phyloP scores from a whole-genome alignment of 2,888 invertebrate genomes.

The Andrena bicolor region DNA sequence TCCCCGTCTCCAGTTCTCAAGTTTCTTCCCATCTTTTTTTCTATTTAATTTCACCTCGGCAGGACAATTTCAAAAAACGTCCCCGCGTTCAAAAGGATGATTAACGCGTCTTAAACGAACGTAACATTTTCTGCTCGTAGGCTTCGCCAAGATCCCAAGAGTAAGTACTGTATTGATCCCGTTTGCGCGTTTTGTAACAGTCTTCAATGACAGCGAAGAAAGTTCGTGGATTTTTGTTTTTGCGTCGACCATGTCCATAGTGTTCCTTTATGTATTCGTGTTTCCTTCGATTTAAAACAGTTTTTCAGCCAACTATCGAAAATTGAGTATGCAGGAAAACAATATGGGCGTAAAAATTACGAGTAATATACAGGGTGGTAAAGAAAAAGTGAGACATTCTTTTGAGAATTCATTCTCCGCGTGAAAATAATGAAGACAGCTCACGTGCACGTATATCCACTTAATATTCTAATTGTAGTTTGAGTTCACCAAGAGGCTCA shows the following conservation, averaged over 20 bases:
- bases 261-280: neutral
- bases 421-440: too few species aligned
- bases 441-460: too few species aligned
- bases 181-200: conserved; percentile 74
- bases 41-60: neutral
- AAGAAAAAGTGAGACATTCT: too few species aligned
- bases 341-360: too few species aligned
- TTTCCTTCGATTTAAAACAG: too few species aligned
- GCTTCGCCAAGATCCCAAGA: conserved; percentile 57
- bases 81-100: conserved; percentile 6
- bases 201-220: conserved; percentile 62
- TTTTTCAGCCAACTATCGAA: too few species aligned
- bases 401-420: too few species aligned
- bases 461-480: too few species aligned
- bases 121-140: neutral
- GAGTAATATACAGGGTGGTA: too few species aligned
- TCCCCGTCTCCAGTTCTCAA: neutral
- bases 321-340: too few species aligned
- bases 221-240: conserved; percentile 14
- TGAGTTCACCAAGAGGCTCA: too few species aligned
- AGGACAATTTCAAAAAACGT: neutral
- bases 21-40: neutral
- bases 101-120: neutral
- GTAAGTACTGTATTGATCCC: conserved; percentile 80
- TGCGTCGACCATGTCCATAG: neutral